Base-by-base conservation (phyloP, 2,888 invertebrate genomes). In the Endomychus coccineus region DNA sequence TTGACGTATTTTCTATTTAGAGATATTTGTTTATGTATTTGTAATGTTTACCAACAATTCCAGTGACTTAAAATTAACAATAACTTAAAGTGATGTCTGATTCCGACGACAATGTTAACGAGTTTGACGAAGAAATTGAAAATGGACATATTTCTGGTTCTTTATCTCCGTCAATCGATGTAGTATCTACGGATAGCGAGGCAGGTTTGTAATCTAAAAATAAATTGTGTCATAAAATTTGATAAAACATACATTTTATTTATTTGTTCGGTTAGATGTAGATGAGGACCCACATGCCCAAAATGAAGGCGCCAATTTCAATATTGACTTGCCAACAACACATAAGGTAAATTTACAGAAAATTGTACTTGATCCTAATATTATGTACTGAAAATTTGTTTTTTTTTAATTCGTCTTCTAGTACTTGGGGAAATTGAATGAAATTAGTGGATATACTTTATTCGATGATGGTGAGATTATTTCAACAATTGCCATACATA, bases 401-500 rank as follows among this genome's bases (percentile, higher is more conserved):
- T 15, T 7, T 13, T 19, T 33, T 14, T 31, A 16, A 29, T 23
- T 19, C 22, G 12, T 10, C 7, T 50, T 50, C 32, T 34, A 64
- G 64, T 66, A 66, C 47, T 47, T 66, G 33, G 66, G 66, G 3
- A 59, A 56, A 42, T 46, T 66, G 37, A 58, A 64, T 27, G 55
- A 59, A 34, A 47, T 66, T 10, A 55, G 62, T 29, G 64, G 64
- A n/a, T 64, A 63, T 39, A 64, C 64, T 1, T 41, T 65, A n/a
- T 64, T 55, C 36, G 66, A 66, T 36, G 61, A 64, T 38, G 62
- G 62, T 1, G 60, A 63, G 37, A 46, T 63, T 4, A 39, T 56
- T 5, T 50, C 55, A 27, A 54, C 62, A 40, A 40, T 61, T 13
- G 63, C 62, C 2, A 55, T 65, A 23, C 61, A 61, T 37, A 64